A percentile compares a stretch with the other conserved stretches of the same genome.
Conservation (phyloP, 2,888 invertebrate species). For the Drosophila affinis region DNA sequence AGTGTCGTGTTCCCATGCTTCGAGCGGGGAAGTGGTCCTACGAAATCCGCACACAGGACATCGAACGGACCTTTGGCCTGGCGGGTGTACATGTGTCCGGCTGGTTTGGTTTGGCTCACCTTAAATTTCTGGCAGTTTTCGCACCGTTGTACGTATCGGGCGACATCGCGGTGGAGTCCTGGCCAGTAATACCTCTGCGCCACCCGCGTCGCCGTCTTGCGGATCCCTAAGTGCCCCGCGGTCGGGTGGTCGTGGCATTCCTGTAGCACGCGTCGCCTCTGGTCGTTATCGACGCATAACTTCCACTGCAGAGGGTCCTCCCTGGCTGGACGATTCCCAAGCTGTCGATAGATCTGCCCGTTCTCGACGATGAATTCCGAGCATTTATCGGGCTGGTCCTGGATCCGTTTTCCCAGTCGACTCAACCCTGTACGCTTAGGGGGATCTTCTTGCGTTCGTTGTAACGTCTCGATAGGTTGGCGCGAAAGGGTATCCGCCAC, state of each 20-base stretch:
- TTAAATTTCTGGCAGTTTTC: slow-evolving; percentile 30
- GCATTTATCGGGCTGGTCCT: no score
- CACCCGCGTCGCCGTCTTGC: not conserved
- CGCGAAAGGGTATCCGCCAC: no score
- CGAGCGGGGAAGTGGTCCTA: slow-evolving; percentile 33
- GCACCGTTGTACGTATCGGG: slow-evolving; percentile 23
- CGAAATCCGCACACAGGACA: slow-evolving; percentile 24
- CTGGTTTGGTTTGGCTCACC: slow-evolving; percentile 12
- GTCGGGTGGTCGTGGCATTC: not conserved
- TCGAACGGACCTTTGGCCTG: slow-evolving; percentile 10
- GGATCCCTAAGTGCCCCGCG: not conserved
- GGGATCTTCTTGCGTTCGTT: no score
- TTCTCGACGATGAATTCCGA: no score
- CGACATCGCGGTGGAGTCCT: not conserved
- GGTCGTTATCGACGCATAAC: no score
- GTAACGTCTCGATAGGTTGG: no score
- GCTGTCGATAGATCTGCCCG: no score
- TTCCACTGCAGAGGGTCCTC: no score
- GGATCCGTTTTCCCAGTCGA: no score
- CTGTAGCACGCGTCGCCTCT: not conserved
- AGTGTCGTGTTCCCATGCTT: slow-evolving; percentile 30
- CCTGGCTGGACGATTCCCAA: no score
- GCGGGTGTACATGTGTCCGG: slow-evolving; percentile 27
- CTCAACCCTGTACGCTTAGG: no score
- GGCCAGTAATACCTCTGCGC: not conserved